Evolutionary conservation across 1,140 invertebrate genomes (phyloP).

Genomic region (Zaprionus capensis): DNA sequence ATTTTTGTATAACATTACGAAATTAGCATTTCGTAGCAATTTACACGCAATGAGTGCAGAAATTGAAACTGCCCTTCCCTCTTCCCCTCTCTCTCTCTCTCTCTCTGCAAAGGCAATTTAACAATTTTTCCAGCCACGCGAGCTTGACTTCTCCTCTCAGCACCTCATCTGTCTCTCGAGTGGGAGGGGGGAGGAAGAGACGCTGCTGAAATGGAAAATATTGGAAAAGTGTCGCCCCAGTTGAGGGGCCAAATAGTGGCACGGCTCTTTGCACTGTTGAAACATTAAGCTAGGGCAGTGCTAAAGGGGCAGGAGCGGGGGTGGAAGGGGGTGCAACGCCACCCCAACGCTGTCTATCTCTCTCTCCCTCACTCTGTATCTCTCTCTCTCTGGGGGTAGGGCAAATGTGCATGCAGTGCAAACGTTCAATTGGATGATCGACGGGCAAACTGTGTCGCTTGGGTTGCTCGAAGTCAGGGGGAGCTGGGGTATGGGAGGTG

Average conservation of each 20-base stretch:
- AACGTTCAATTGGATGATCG: constrained; percentile 84
- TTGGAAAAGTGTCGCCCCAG: constrained; percentile 66
- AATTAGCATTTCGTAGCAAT: constrained; percentile 71
- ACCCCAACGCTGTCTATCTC: background rate
- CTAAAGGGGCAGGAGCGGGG: too few relatives aligned
- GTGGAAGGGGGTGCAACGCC: constrained; percentile 1
- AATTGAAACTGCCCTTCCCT: constrained; percentile 32
- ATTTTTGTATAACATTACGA: constrained; percentile 28
- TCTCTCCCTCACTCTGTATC: background rate
- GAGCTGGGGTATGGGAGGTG: background rate
- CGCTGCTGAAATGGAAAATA: constrained; percentile 40
- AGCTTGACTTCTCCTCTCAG: constrained; percentile 42
- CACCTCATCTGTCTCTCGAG: constrained; percentile 54
- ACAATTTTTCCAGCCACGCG: constrained; percentile 59
- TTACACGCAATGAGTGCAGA: constrained; percentile 64
- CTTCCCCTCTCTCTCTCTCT: background rate
- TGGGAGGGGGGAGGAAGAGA: background rate
- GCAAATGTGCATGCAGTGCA: constrained; percentile 63
- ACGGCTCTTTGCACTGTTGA: constrained; percentile 70
- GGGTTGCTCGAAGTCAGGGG: background rate
- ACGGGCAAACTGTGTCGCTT: constrained; percentile 41
- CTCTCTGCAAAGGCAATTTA: constrained; percentile 16
- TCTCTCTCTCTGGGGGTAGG: constrained; percentile 33
- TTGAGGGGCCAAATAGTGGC: constrained; percentile 80
- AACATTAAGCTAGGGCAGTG: background rate